Conservation (phyloP, 2,797 vertebrate species). For the Lutjanus argentimaculatus region DNA sequence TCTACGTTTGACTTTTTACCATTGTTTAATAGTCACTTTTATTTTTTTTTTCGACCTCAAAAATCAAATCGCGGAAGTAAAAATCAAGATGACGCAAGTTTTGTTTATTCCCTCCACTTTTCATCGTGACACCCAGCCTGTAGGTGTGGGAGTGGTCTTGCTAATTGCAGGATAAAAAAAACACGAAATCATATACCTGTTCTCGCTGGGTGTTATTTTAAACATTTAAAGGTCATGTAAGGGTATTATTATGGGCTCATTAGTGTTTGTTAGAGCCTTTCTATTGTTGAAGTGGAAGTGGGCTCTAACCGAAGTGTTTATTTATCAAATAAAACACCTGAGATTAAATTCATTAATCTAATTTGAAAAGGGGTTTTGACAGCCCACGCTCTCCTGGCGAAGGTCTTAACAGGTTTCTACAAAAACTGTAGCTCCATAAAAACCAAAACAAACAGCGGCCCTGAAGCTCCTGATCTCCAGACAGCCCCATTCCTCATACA, state of each 20-base stretch:
- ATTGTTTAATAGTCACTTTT: too few species aligned
- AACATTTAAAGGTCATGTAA: not conserved
- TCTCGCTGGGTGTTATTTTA: not conserved
- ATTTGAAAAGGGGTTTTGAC: not conserved
- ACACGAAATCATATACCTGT: not conserved
- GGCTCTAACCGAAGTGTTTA: not conserved
- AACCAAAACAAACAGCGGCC: conserved; percentile 4
- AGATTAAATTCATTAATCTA: not conserved
- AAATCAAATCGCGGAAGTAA: not conserved
- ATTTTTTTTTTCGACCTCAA: too few species aligned
- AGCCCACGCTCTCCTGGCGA: not conserved
- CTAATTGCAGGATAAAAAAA: not conserved
- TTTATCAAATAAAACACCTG: not conserved
- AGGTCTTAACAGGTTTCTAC: not conserved
- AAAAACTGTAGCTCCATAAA: not conserved
- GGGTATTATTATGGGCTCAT: not conserved
- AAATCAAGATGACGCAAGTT: not conserved
- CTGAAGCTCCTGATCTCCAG: not conserved
- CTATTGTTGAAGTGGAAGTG: not conserved
- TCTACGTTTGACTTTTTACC: too few species aligned
- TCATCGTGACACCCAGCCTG: not conserved
- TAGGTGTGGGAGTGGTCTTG: conserved; percentile 18
- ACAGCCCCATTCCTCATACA: not conserved
- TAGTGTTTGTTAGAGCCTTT: not conserved
- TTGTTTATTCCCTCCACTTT: not conserved